A percentile compares a stretch with the other conserved stretches of the same genome.
Conservation (phyloP, 2,888 invertebrate genomes). For the Spisula solida region DNA sequence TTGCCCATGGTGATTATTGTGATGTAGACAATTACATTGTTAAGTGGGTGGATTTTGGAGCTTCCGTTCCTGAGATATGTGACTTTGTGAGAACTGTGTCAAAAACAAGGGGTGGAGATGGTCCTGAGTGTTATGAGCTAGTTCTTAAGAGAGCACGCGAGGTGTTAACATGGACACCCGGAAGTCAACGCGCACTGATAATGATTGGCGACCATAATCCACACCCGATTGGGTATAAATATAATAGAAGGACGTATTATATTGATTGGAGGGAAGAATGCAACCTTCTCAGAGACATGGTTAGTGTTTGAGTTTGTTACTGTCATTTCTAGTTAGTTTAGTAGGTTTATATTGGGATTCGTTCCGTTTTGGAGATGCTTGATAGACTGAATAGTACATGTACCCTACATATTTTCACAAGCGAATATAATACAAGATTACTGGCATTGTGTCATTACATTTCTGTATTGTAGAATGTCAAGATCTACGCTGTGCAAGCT, state of each 20-base stretch:
- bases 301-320: conserved; percentile 28
- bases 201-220: conserved; percentile 83
- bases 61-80: conserved; percentile 75
- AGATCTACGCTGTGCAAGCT: conserved; percentile 79
- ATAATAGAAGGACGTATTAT: conserved; percentile 72
- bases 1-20: conserved; percentile 85
- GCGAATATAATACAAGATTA: too few species aligned
- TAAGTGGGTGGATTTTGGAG: conserved; percentile 81
- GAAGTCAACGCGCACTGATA: conserved; percentile 80
- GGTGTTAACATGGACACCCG: conserved; percentile 80
- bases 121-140: conserved; percentile 84
- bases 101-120: conserved; percentile 81
- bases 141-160: conserved; percentile 79
- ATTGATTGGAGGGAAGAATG: conserved; percentile 81
- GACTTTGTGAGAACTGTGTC: conserved; percentile 79
- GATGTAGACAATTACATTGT: conserved; percentile 80
- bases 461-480: conserved; percentile 71
- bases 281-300: conserved; percentile 71
- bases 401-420: too few species aligned
- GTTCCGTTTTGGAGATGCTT: too few species aligned
- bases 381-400: too few species aligned
- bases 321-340: too few species aligned
- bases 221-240: conserved; percentile 73
- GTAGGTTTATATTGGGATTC: too few species aligned
- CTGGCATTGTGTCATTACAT: too few species aligned